Conservation (phyloP, 1,140 invertebrate genomes). For the roundworm (Caenorhabditis elegans) region DNA sequence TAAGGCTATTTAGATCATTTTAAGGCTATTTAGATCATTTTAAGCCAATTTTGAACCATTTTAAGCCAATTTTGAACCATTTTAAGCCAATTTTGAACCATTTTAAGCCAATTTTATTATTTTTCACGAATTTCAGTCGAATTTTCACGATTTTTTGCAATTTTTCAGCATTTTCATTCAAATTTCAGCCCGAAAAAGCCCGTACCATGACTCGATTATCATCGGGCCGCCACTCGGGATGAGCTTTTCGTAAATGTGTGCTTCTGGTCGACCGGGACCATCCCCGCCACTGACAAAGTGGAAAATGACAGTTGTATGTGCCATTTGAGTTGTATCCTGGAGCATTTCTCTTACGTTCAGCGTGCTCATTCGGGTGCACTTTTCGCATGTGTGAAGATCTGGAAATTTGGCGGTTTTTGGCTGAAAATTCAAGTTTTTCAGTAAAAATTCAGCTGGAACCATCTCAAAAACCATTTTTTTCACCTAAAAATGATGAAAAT, state of each 20-base stretch:
- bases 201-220: not conserved
- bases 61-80: too few species aligned
- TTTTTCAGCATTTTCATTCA: too few species aligned
- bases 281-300: conserved; percentile 32
- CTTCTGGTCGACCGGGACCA: conserved; percentile 17
- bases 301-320: conserved; percentile 25
- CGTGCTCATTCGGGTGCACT: conserved; percentile 14
- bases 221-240: conserved; percentile 18
- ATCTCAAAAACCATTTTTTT: too few species aligned
- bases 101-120: too few species aligned
- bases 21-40: too few species aligned
- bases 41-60: too few species aligned
- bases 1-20: too few species aligned
- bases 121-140: too few species aligned
- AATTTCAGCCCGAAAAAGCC: too few species aligned
- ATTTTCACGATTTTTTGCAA: not conserved
- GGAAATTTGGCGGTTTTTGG: not conserved
- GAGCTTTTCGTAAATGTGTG: conserved; percentile 23
- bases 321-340: conserved; percentile 33
- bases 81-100: too few species aligned
- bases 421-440: not conserved
- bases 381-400: conserved; percentile 33
- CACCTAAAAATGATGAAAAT: too few species aligned
- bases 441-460: too few species aligned
- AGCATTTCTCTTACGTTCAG: not conserved